Evolutionary conservation across 2,888 invertebrate genomes (phyloP).

Genomic region (Platycnemis pennipes): DNA sequence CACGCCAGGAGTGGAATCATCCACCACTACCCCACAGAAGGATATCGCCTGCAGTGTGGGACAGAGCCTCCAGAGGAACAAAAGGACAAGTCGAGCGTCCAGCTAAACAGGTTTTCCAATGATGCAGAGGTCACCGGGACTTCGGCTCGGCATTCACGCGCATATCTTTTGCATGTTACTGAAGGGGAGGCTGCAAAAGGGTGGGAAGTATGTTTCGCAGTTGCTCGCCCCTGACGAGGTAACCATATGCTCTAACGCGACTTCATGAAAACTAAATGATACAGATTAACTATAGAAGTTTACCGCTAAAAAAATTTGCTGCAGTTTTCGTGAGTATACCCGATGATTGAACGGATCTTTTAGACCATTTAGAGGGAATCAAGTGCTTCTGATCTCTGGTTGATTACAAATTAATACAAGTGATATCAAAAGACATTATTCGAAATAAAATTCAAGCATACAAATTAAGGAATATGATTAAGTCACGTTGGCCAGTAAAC

Average conservation of each 20-base stretch:
- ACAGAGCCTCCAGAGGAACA: not conserved
- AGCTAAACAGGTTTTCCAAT: slow-evolving; percentile 44
- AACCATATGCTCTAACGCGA: not conserved
- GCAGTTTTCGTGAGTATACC: no score
- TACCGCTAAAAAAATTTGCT: no score
- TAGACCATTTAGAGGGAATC: no score
- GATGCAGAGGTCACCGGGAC: slow-evolving; percentile 32
- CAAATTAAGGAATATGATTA: no score
- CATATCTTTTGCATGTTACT: not conserved
- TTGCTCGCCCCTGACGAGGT: not conserved
- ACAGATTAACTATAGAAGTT: no score
- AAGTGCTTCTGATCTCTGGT: no score
- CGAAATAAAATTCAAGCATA: no score
- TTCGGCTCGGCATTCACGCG: not conserved
- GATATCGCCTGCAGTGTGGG: not conserved
- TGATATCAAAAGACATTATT: no score
- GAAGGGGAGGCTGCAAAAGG: not conserved
- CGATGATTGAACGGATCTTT: no score
- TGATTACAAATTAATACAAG: no score
- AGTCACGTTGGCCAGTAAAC: no score
- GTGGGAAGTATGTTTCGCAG: not conserved
- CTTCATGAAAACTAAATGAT: no score
- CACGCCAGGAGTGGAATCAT: not conserved
- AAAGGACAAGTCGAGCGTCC: not conserved
- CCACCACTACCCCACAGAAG: not conserved